These are phyloP conservation scores for Eupristina koningsbergeri DNA, from an alignment of 1,140 invertebrate species.

Conservation along the genomic window DNA sequence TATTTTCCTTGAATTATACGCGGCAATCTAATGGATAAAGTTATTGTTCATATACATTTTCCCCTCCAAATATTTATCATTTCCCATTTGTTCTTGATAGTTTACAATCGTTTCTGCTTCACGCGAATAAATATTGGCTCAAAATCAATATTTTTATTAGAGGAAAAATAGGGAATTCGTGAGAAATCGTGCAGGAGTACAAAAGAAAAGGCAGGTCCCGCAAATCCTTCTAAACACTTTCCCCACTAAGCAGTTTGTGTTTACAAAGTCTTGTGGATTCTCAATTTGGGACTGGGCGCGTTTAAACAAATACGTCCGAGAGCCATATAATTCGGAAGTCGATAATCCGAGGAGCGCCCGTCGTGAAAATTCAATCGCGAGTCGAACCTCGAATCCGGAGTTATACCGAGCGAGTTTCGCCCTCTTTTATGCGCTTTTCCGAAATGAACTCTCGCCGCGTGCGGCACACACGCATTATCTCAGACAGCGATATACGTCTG, in stretches of 20 bases:
- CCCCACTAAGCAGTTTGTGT: background rate
- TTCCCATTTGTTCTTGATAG: too few relatives aligned
- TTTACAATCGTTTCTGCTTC: too few relatives aligned
- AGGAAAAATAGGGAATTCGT: background rate
- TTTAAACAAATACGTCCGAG: slow-evolving; percentile 38
- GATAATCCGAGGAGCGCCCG: slow-evolving; percentile 20
- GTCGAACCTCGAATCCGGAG: background rate
- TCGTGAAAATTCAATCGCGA: slow-evolving; percentile 47
- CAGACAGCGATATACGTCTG: slow-evolving; percentile 29
- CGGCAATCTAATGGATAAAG: too few relatives aligned
- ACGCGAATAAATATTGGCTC: too few relatives aligned
- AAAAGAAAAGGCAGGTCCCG: background rate
- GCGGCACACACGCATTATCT: slow-evolving; percentile 23
- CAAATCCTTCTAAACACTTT: background rate
- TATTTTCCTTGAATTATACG: too few relatives aligned
- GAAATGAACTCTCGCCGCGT: slow-evolving; percentile 32
- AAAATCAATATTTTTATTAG: too few relatives aligned
- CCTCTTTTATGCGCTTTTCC: slow-evolving; percentile 44
- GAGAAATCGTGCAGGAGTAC: background rate
- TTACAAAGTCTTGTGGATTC: slow-evolving; percentile 32
- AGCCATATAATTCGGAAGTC: background rate
- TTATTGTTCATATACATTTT: too few relatives aligned
- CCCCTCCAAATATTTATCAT: too few relatives aligned
- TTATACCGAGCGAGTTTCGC: slow-evolving; percentile 4
- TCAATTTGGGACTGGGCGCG: background rate